Conservation (phyloP, 2,888 invertebrate genomes). For the Theristus sp. region DNA sequence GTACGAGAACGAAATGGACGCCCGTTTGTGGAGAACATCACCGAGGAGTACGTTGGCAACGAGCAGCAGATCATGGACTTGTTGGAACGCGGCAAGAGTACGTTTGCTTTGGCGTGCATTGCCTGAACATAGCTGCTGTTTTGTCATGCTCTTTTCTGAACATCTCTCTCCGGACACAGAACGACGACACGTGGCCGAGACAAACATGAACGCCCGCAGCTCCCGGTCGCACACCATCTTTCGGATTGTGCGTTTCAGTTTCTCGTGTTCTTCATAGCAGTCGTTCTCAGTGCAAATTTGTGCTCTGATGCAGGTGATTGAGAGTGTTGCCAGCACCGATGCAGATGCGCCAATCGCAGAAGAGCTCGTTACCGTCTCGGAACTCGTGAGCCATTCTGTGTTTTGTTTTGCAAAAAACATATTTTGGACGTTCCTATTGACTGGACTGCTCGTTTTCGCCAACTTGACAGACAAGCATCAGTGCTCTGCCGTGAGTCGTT, state of each 20-base stretch:
- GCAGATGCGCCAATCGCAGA: background rate
- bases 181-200: slow-evolving; percentile 43
- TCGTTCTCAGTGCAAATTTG: background rate
- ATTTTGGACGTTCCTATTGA: background rate
- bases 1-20: background rate
- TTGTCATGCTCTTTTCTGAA: too few relatives aligned
- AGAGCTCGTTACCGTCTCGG: background rate
- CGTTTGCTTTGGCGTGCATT: background rate
- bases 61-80: background rate
- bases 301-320: background rate
- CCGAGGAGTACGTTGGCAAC: background rate
- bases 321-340: background rate
- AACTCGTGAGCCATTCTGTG: background rate
- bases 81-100: background rate
- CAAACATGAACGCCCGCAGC: slow-evolving; percentile 69
- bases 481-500: too few relatives aligned
- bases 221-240: slow-evolving; percentile 55
- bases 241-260: background rate
- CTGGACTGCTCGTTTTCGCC: background rate
- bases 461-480: too few relatives aligned
- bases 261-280: background rate
- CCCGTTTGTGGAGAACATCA: background rate
- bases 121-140: too few relatives aligned
- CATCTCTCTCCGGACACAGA: too few relatives aligned
- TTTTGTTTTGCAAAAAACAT: background rate